Evolutionary conservation across 2,797 vertebrate species (phyloP).

Genomic region (Platalea minor): DNA sequence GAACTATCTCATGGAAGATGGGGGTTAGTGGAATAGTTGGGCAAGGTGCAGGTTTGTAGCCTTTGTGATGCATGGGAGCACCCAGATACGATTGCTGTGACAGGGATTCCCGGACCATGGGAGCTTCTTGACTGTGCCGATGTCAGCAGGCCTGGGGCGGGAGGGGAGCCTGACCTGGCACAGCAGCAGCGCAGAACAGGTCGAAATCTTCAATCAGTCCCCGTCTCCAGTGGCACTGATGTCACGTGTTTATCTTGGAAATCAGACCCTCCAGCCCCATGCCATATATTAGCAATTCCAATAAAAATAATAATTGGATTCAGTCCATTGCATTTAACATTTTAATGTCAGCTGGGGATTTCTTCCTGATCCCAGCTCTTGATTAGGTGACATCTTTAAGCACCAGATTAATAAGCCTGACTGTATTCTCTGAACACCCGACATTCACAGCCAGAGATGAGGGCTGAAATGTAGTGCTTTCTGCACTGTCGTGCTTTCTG

Average conservation of each 20-base stretch:
- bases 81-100: not conserved
- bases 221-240: not conserved
- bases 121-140: not conserved
- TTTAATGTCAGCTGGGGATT: slow-evolving; percentile 11
- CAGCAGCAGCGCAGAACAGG: not conserved
- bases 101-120: not conserved
- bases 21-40: not conserved
- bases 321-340: slow-evolving; percentile 15
- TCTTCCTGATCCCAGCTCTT: slow-evolving; percentile 8
- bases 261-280: not conserved
- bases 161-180: not conserved
- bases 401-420: not conserved
- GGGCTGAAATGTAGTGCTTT: not conserved
- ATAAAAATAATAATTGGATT: slow-evolving; percentile 33
- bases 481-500: not conserved
- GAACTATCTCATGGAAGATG: not conserved
- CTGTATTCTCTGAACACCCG: not conserved
- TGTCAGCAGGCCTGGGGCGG: not conserved
- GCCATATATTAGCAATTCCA: slow-evolving; percentile 13
- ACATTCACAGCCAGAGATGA: not conserved
- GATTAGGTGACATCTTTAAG: not conserved
- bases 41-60: not conserved
- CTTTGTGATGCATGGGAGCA: not conserved
- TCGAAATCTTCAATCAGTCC: not conserved
- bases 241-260: not conserved